A percentile compares a stretch with the other conserved stretches of the same genome.
phyloP scores from a whole-genome alignment of 2,888 invertebrate species.

The Eueremaeus valkanovi region DNA sequence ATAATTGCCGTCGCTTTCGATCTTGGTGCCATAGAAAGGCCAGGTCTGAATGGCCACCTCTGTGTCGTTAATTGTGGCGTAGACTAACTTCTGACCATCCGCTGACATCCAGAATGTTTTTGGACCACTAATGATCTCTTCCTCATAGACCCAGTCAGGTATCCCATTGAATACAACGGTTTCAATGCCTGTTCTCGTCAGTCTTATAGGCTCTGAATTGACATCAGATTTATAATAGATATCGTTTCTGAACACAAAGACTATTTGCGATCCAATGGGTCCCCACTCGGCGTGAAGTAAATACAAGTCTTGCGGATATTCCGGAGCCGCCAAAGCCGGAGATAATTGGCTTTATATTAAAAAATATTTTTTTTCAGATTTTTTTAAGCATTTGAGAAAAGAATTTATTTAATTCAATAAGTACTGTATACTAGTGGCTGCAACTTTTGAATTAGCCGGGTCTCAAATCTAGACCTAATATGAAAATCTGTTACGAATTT shows the following conservation, averaged over 20 bases:
- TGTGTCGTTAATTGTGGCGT: conserved; percentile 53
- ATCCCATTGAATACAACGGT: conserved; percentile 74
- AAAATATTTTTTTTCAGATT: no score
- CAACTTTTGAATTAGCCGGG: no score
- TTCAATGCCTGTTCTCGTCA: conserved; percentile 39
- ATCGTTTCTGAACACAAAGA: conserved; percentile 45
- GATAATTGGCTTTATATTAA: not conserved
- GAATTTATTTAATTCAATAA: not conserved
- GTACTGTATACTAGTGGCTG: no score
- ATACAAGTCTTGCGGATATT: not conserved
- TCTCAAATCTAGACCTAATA: no score
- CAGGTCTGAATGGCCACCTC: conserved; percentile 48
- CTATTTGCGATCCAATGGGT: conserved; percentile 45
- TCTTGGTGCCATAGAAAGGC: conserved; percentile 43
- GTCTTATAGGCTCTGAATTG: conserved; percentile 24
- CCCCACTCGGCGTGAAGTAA: conserved; percentile 48
- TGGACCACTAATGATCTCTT: conserved; percentile 52
- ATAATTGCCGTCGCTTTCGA: conserved; percentile 38
- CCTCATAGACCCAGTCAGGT: conserved; percentile 56
- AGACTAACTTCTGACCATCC: conserved; percentile 52
- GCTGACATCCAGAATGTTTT: conserved; percentile 56
- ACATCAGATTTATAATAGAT: conserved; percentile 55
- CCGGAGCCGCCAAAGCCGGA: not conserved
- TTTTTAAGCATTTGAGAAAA: no score
- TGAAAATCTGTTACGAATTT: no score